Evolutionary conservation across 2,888 invertebrate genomes (phyloP).

Genomic region (Lapara coniferarum): DNA sequence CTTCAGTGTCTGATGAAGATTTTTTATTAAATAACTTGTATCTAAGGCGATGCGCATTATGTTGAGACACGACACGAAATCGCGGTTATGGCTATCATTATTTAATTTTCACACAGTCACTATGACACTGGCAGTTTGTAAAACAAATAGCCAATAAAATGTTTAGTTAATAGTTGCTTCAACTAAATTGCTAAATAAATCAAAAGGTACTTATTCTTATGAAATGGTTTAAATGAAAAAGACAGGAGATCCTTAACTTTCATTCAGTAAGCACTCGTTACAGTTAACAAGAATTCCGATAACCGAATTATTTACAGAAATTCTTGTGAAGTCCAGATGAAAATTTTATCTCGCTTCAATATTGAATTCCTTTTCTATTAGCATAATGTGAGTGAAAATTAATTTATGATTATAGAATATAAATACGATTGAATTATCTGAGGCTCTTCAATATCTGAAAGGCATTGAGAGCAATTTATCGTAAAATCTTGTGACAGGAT

Average conservation of each 20-base stretch:
- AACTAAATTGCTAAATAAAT: too few species aligned
- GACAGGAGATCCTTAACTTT: neutral
- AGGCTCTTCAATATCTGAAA: neutral
- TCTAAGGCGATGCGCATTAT: too few species aligned
- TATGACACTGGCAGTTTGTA: too few species aligned
- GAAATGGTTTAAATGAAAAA: neutral
- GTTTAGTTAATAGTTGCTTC: too few species aligned
- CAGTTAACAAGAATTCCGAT: neutral
- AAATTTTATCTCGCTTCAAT: slow-evolving; percentile 6
- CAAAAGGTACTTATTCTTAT: too few species aligned
- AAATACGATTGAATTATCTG: slow-evolving; percentile 1
- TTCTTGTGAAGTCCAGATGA: neutral
- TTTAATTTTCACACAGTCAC: too few species aligned
- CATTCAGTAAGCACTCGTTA: neutral
- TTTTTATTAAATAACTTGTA: neutral
- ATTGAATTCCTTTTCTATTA: slow-evolving; percentile 4
- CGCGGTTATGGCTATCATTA: too few species aligned
- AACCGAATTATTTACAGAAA: neutral
- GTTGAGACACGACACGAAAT: too few species aligned
- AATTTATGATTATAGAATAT: slow-evolving; percentile 1
- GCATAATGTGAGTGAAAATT: neutral
- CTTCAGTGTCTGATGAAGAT: slow-evolving; percentile 30
- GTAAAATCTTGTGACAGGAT: too few species aligned
- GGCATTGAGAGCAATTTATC: neutral
- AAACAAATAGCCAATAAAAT: too few species aligned